Base-by-base conservation (phyloP, 2,888 invertebrate genomes). In the Caenorhabditis afra region DNA sequence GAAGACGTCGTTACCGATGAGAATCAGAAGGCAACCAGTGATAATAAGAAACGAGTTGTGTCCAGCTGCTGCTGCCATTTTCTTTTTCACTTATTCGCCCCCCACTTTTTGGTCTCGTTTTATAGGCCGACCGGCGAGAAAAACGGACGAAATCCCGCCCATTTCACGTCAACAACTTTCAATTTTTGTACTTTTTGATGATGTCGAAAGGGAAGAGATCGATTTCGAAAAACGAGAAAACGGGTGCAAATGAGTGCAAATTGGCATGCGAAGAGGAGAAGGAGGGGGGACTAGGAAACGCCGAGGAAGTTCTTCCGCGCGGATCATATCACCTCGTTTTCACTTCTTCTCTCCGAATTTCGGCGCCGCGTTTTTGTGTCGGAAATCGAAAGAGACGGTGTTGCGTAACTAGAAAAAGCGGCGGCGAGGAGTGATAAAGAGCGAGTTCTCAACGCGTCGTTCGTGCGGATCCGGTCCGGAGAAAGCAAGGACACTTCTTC, bases 1-100 rank as follows among this genome's bases (percentile, higher is more conserved):
- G n/a, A n/a, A n/a, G n/a, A n/a, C n/a, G n/a, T n/a, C 29, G 44
- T 64, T 71, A 71, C 71, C 71, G 41, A 71, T 12, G n/a, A 71
- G 61, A 57, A 37, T 29, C 10, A 55, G 50, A 50, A 50, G 57
- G 11, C 35, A 20, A 29, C n/a, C n/a, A n/a, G n/a, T n/a, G n/a
- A 8, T 57, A 62, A 71, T 64, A 57, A 70, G 47, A 20, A 70
- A 70, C 61, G 41, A 70, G 62, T 64, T 57, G 55, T 53, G 22
- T 53, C 12, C 20, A 29, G 29, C 29, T 29, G 29, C 29, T 7
- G 29, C 7, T 7, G 29, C 7, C 29, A 29, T 29, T 29, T 29
- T 29, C 29, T 29, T 29, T 7, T 7, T 29, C 29, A 3, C 29
- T 29, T 29, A n/a, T n/a, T n/a, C n/a, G n/a, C n/a, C 39, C 49